Base-by-base conservation (phyloP, 2,888 invertebrate genomes). In the Vanessa cardui region DNA sequence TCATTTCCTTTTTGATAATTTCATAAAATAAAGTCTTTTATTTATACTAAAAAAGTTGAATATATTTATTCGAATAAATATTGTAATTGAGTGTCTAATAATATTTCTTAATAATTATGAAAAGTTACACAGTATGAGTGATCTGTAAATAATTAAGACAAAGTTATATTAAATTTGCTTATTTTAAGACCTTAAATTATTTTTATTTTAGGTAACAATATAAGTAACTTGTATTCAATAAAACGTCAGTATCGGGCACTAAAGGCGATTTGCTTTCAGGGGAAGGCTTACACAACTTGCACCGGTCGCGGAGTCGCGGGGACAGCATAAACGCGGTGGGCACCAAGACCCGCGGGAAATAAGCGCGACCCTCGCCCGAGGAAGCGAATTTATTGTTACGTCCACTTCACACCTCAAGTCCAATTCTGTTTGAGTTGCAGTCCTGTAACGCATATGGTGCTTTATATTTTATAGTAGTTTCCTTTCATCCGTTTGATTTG, bases 251-350 rank as follows among this genome's bases (percentile, higher is more conserved):
- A n/a, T 18, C 0, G 6, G 6, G 5, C 15, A 2, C 7, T 47
- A 18, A n/a, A 0, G 2, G 18, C 5, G 18, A 16, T 50, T 26
- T 47, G 26, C 78, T 88, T 78, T 50, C 83, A 95, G 95, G 94
- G 80, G 95, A 96, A 83, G 95, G 94, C 72, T 89, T 94, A 81
- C 94, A 94, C 76, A 95, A 94, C 77, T 87, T 97, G 84, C 95
- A 96, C 85, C 94, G 97, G 85, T 96, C 96, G 77, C 94, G 96
- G 85, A 97, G 97, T 90, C 96, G 97, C 87, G 96, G 96, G 78
- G 97, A 97, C 84, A 96, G 96, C 80, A 94, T 97, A 81, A 96
- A 96, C 89, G 94, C 94, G 73, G 93, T 95, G 76, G 96, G 96
- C 76, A 94, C 94, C 74, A 91, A 90, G 79, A 84, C 88, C 74